These are phyloP conservation scores for Acrocephalus scirpaceus DNA, from an alignment of 2,797 vertebrate genomes.

Conservation along the genomic window DNA sequence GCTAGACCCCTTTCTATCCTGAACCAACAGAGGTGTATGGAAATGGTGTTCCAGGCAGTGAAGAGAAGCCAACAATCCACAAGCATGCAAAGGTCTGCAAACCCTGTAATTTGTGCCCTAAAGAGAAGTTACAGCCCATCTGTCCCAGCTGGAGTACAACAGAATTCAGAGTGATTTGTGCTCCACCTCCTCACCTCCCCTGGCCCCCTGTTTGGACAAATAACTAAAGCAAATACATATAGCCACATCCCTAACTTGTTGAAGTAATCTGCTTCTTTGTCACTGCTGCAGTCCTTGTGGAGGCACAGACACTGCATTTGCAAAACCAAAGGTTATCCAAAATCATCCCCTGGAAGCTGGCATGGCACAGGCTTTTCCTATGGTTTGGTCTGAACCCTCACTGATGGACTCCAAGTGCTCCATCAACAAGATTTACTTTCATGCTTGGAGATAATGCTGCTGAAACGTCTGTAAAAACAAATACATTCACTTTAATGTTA, in stretches of 20 bases:
- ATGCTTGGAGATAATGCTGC: not conserved
- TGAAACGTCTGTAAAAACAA: slow-evolving; percentile 23
- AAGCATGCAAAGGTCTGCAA: not conserved
- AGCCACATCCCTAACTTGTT: not conserved
- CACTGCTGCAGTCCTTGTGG: accelerated
- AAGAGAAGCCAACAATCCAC: not conserved
- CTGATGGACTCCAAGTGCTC: not conserved
- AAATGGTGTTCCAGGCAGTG: not conserved
- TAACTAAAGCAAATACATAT: not conserved
- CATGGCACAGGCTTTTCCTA: not conserved
- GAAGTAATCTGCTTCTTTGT: not conserved
- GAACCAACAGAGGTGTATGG: not conserved
- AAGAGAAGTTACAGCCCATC: slow-evolving; percentile 2
- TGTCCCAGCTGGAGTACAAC: not conserved
- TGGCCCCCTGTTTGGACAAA: not conserved
- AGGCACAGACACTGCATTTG: not conserved
- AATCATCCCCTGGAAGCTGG: not conserved
- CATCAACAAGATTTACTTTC: not conserved
- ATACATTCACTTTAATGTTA: not conserved
- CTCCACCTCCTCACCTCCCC: not conserved
- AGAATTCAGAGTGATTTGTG: not conserved
- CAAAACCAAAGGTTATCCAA: not conserved
- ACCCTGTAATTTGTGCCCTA: not conserved
- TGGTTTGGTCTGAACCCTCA: not conserved
- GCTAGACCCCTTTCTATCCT: not conserved